Conservation (phyloP, 2,797 vertebrate species). For the Tenualosa ilisha region DNA sequence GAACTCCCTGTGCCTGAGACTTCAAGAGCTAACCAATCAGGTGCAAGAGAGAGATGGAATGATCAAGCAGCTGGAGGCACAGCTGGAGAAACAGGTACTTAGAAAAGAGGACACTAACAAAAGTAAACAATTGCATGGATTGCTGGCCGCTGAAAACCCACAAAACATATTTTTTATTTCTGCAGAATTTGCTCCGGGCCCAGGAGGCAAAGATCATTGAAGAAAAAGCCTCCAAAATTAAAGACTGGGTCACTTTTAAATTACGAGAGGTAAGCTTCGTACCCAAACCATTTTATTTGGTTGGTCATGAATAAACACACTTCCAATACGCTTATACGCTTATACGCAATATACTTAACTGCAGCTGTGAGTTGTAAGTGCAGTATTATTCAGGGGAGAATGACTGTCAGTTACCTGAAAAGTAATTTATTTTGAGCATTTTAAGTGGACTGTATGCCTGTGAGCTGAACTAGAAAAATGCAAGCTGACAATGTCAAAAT, state of each 20-base stretch:
- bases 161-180: neutral
- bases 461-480: neutral
- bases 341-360: neutral
- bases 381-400: neutral
- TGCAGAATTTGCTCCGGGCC: constrained; percentile 84
- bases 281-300: neutral
- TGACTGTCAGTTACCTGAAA: no score
- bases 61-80: constrained; percentile 82
- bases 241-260: constrained; percentile 94
- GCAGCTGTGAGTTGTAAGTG: neutral
- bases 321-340: no score
- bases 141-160: neutral
- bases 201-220: constrained; percentile 92
- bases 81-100: constrained; percentile 89
- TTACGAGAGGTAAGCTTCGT: constrained; percentile 82
- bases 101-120: constrained; percentile 45
- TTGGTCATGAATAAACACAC: neutral
- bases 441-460: neutral
- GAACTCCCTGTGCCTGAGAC: constrained; percentile 78
- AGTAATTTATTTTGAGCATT: neutral
- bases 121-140: constrained; percentile 47
- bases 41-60: constrained; percentile 80
- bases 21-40: constrained; percentile 81
- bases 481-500: neutral
- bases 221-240: constrained; percentile 95